Evolutionary conservation across 2,797 vertebrate species (phyloP).

Genomic region (Siniperca scherzeri): DNA sequence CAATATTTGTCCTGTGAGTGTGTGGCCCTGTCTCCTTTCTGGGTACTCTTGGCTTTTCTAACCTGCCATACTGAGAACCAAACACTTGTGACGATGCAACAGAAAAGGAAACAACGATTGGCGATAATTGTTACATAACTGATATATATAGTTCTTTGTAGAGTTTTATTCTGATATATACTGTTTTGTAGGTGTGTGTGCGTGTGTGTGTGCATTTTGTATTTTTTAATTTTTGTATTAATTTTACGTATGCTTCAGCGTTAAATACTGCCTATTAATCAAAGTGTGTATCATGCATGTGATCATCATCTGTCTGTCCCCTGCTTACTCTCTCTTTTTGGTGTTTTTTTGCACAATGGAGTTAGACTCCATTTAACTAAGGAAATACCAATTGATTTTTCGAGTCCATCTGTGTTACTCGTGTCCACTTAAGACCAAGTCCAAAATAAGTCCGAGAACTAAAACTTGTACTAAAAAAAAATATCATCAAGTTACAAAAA

Average conservation of each 20-base stretch:
- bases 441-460: conserved; percentile 50
- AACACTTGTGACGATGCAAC: conserved; percentile 82
- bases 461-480: conserved; percentile 31
- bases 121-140: conserved; percentile 85
- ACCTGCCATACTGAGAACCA: conserved; percentile 84
- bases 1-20: conserved; percentile 87
- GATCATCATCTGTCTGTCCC: conserved; percentile 68
- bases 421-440: conserved; percentile 7
- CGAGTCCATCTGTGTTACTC: conserved; percentile 24
- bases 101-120: conserved; percentile 80
- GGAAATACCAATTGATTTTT: conserved; percentile 40
- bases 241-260: conserved; percentile 88
- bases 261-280: conserved; percentile 88
- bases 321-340: conserved; percentile 66
- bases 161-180: conserved; percentile 89
- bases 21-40: conserved; percentile 85
- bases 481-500: conserved; percentile 44
- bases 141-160: conserved; percentile 88
- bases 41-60: conserved; percentile 87
- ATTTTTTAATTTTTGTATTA: conserved; percentile 89
- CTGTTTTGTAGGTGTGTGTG: conserved; percentile 89
- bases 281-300: conserved; percentile 85
- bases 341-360: conserved; percentile 78
- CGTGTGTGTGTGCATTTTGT: conserved; percentile 84
- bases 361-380: conserved; percentile 61